These are phyloP conservation scores for Drosophila mayri DNA, from an alignment of 1,140 invertebrate genomes.

Conservation along the genomic window DNA sequence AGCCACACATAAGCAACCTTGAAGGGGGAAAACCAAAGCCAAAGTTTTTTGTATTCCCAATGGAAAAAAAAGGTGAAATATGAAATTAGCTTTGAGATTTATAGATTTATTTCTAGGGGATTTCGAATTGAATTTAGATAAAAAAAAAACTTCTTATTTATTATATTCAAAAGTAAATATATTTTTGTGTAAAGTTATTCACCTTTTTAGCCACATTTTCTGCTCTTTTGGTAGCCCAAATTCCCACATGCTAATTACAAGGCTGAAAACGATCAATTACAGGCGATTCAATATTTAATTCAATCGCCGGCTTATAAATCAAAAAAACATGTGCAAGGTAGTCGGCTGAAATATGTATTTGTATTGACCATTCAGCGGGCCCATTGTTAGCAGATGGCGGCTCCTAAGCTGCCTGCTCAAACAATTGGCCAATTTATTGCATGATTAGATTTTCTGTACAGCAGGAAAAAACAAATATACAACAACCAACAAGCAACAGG, in stretches of 20 bases:
- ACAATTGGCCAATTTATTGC: constrained; percentile 83
- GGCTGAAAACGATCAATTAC: constrained; percentile 47
- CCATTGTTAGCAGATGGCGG: constrained; percentile 48
- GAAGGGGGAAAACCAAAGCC: constrained; percentile 25
- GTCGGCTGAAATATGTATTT: constrained; percentile 26
- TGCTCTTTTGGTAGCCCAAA: constrained; percentile 6
- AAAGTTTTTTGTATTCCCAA: constrained; percentile 7
- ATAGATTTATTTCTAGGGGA: constrained; percentile 7
- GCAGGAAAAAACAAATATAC: constrained; percentile 6
- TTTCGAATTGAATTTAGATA: no score
- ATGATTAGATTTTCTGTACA: constrained; percentile 77
- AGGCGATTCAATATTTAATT: constrained; percentile 44
- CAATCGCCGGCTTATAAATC: constrained; percentile 50
- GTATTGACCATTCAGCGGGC: constrained; percentile 39
- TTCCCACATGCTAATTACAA: constrained; percentile 50
- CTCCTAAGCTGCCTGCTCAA: constrained; percentile 50
- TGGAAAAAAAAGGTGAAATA: neutral
- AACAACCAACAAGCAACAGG: neutral
- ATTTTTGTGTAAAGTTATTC: no score
- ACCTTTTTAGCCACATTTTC: neutral
- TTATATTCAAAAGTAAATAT: neutral
- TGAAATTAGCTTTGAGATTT: neutral
- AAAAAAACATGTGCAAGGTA: constrained; percentile 56
- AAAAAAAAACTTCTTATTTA: neutral
- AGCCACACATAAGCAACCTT: constrained; percentile 44